phyloP scores from a whole-genome alignment of 2,113 vertebrate species.

The Euleptes europaea region DNA sequence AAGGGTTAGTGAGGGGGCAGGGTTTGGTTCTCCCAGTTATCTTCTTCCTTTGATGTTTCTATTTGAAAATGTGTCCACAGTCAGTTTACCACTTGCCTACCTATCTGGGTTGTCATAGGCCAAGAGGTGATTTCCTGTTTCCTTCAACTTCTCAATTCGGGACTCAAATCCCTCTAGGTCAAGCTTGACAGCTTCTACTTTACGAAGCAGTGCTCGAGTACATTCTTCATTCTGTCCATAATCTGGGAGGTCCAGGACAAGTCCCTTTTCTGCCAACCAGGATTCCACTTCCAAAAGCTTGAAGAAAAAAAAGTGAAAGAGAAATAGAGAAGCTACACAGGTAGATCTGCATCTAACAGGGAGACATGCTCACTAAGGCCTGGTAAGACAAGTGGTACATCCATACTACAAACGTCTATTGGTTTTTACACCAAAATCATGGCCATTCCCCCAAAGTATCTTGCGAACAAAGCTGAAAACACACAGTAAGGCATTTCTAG shows the following conservation, averaged over 20 bases:
- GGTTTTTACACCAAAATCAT: not conserved
- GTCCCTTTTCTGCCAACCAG: constrained; percentile 80
- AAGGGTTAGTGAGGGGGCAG: not conserved
- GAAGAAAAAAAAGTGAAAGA: constrained; percentile 23
- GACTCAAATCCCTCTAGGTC: constrained; percentile 79
- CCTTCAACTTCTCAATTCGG: constrained; percentile 71
- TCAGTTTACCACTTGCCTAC: constrained; percentile 52
- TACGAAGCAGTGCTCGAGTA: constrained; percentile 76
- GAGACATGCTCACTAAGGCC: not conserved
- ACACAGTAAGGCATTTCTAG: not conserved
- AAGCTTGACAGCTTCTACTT: constrained; percentile 79
- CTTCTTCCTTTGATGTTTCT: not conserved
- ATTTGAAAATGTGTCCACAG: not conserved
- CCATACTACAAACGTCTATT: not conserved
- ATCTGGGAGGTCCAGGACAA: constrained; percentile 75
- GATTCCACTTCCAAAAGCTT: constrained; percentile 85
- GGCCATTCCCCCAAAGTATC: not conserved
- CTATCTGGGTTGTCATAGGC: constrained; percentile 77
- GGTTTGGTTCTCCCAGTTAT: not conserved
- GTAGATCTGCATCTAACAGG: constrained; percentile 8
- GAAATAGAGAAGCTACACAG: not conserved
- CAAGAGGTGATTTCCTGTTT: constrained; percentile 74
- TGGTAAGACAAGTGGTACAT: not conserved
- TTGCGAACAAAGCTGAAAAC: not conserved
- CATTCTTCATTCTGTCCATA: constrained; percentile 82